phyloP scores from a whole-genome alignment of 92 coral and sea anemone genomes.

The Chrysogorgia sp. region DNA sequence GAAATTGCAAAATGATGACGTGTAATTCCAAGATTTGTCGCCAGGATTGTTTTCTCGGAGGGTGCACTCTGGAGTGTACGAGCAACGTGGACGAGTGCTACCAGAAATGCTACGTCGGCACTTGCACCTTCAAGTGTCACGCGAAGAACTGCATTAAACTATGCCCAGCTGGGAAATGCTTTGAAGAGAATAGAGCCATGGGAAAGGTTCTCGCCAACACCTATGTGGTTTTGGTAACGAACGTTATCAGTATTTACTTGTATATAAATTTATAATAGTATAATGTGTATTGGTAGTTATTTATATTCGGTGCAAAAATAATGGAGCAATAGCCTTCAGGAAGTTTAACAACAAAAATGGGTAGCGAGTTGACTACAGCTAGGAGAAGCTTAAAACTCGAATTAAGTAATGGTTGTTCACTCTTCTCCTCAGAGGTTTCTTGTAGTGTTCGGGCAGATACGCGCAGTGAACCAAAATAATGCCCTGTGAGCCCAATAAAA shows the following conservation, averaged over 20 bases:
- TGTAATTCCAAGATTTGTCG: slow-evolving; percentile 29
- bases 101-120: slow-evolving; percentile 22
- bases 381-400: no score
- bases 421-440: no score
- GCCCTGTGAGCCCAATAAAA: no score
- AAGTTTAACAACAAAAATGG: no score
- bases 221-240: not conserved
- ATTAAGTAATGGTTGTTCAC: no score
- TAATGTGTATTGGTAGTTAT: not conserved
- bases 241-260: not conserved
- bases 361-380: no score
- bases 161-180: slow-evolving; percentile 1
- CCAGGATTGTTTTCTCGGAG: slow-evolving; percentile 37
- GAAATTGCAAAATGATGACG: slow-evolving; percentile 30
- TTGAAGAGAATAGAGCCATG: not conserved
- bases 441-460: no score
- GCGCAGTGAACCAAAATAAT: no score
- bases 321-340: no score
- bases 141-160: not conserved
- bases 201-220: not conserved
- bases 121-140: slow-evolving; percentile 1
- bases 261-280: not conserved
- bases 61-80: slow-evolving; percentile 35
- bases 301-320: not conserved
- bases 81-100: slow-evolving; percentile 4